Base-by-base conservation (phyloP, 1,140 invertebrate species). In the Lordiphosa mommai region DNA sequence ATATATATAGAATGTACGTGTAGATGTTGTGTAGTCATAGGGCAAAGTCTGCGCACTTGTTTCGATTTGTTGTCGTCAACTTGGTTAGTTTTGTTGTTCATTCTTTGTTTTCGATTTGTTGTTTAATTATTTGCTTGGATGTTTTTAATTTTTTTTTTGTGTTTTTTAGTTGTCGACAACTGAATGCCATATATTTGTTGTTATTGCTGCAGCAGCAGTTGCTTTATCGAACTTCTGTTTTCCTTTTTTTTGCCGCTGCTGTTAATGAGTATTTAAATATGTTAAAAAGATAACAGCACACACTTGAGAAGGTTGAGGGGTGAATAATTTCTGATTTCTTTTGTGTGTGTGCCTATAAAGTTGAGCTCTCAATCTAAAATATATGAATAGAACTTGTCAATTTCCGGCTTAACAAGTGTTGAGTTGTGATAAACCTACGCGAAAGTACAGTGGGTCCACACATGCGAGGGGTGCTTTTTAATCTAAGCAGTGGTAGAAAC, bases 21-120 rank as follows among this genome's bases (percentile, higher is more conserved):
- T 20, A 20, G 1, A n/a, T 27, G 7, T 36, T 12, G 76, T 82
- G 66, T 82, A 77, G 77, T 84, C 77, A 84, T 84, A 77, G 77
- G 72, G 72, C 77, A 84, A 84, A 84, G 77, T 84, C 77, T 82
- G 40, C 44, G 61, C 46, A 72, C 57, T 60, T 72, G 76, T 53
- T 68, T 77, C 57, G 56, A 68, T 84, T 77, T 61, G 72, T 84
- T 69, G 76, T 82, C 55, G 52, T 63, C 23, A 44, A 20, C 27
- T 40, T 46, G 59, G 1, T 33, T 43, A 30, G 50, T 38, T 60
- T 40, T 72, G 40, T 58, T 58, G 53, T 53, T 67, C 6, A 16
- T 40, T 58, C 53, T 49, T 51, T 72, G 51, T 58, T 53, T 79
- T 60, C 20, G 43, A 58, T 71, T 61, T 61, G 12, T 30, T 58